Base-by-base conservation (phyloP, 2,113 vertebrate species). In the Syngnathus typhle region DNA sequence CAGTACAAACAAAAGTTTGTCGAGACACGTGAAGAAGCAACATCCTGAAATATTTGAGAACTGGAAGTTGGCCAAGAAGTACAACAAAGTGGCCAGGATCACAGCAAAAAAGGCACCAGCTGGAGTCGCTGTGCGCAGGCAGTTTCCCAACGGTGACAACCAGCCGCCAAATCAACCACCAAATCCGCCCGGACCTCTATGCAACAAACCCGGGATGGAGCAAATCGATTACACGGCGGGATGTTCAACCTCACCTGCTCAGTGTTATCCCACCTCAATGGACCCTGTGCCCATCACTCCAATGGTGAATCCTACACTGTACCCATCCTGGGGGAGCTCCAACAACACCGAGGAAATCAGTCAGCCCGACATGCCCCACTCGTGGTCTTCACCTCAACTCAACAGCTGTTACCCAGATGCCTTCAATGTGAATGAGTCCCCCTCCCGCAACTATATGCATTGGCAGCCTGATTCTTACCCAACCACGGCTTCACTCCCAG, bases 1-100 rank as follows among this genome's bases (percentile, higher is more conserved):
- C 72, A 98, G 96, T 84, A 98, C 95, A 2, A 94, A 94, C 41
- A 97, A 98, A 82, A 99, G 97, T 88, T 94, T 99, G 79, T 96
- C 95, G 9, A 93, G 98, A 75, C 97, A 99, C 59, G 96, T 99
- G 86, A 99, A 99, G 84, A 95, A 96, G 68, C 92, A 94, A 32
- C 97, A 98, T 72, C 94, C 96, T 16, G 95, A 97, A 80, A 95
- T 96, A 68, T 98, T 98, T n/a, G 93, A 94, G 70, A 91, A 93
- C 72, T 96, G 96, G 93, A 98, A 98, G 87, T 85, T 95, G 72
- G 93, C 96, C 15, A 92, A 93, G 71, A 98, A 92, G 76, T 98
- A 91, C 51, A 96, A 95, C 86, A 95, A 93, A 83, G 92, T 93
- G 1, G 90, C 91, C 59, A 94, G 93, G 85, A 89, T 93, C 71